Conservation (phyloP, 2,888 invertebrate species). For the Campoletis raptor region DNA sequence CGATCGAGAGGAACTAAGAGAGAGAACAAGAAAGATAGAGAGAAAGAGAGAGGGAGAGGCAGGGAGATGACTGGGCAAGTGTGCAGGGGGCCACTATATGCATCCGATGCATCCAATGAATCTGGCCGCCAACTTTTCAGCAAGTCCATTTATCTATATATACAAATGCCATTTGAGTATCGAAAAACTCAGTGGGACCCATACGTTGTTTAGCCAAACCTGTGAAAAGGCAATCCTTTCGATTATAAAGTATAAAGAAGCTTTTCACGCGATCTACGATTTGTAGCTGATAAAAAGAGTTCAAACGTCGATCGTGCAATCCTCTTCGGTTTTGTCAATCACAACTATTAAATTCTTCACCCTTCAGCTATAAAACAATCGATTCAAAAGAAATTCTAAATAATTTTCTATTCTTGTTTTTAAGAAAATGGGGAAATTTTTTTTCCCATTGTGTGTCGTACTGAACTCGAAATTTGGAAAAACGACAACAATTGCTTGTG, state of each 20-base stretch:
- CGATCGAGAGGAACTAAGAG: constrained; percentile 72
- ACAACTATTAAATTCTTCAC: background rate
- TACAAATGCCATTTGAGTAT: constrained; percentile 7
- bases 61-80: constrained; percentile 26
- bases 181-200: constrained; percentile 26
- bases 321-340: background rate
- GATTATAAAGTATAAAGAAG: background rate
- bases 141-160: constrained; percentile 20
- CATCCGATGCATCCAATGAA: constrained; percentile 57
- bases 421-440: background rate
- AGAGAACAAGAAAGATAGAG: constrained; percentile 10
- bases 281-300: background rate
- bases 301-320: background rate
- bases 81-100: constrained; percentile 47
- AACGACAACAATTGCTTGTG: too few relatives aligned
- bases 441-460: background rate
- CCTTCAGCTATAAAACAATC: background rate
- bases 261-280: background rate
- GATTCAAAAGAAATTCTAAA: background rate
- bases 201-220: background rate
- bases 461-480: too few relatives aligned
- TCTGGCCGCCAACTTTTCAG: constrained; percentile 22
- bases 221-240: constrained; percentile 13
- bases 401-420: background rate
- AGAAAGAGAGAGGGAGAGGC: constrained; percentile 37